These are phyloP conservation scores for Epinephelus fuscoguttatus DNA, from an alignment of 2,113 vertebrate genomes.

Conservation along the genomic window DNA sequence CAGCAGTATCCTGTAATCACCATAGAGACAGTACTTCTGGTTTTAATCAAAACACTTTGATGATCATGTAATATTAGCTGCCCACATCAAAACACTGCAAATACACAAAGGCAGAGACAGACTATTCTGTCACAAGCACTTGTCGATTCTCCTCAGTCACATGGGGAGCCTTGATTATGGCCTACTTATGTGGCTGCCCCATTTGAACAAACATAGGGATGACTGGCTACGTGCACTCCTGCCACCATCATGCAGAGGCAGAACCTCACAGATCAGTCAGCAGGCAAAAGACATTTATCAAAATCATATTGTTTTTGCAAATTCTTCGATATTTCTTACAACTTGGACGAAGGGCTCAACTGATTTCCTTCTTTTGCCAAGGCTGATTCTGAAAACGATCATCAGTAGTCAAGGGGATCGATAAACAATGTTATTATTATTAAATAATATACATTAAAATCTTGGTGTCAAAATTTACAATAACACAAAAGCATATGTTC, in stretches of 20 bases:
- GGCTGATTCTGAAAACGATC: too few relatives aligned
- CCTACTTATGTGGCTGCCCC: neutral
- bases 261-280: too few relatives aligned
- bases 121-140: constrained; percentile 34
- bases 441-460: too few relatives aligned
- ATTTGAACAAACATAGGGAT: constrained; percentile 6
- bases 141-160: neutral
- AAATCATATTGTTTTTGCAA: too few relatives aligned
- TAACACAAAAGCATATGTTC: too few relatives aligned
- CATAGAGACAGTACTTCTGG: constrained; percentile 31
- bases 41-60: constrained; percentile 48
- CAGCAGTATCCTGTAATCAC: constrained; percentile 38
- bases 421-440: too few relatives aligned
- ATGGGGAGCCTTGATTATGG: constrained; percentile 14
- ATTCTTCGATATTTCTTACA: too few relatives aligned
- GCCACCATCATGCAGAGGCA: neutral
- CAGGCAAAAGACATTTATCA: too few relatives aligned
- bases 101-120: constrained; percentile 29
- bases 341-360: too few relatives aligned
- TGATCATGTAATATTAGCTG: constrained; percentile 41
- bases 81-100: constrained; percentile 39
- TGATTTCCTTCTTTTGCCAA: too few relatives aligned
- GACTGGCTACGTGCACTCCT: neutral
- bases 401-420: too few relatives aligned
- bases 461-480: too few relatives aligned